Base-by-base conservation (phyloP, 2,888 invertebrate species). In the Pristionchus japonicus region DNA sequence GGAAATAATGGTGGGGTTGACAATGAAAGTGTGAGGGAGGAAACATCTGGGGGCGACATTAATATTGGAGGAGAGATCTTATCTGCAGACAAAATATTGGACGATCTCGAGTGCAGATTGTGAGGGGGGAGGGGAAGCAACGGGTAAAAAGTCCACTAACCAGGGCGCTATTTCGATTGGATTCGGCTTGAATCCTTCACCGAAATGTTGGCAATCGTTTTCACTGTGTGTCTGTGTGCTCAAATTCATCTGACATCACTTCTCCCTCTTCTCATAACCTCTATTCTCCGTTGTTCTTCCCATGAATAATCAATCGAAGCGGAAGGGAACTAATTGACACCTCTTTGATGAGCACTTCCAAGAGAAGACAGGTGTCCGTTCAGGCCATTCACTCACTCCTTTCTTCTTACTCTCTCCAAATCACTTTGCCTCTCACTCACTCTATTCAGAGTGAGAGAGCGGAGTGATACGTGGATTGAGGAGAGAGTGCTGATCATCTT, bases 321-420 rank as follows among this genome's bases (percentile, higher is more conserved):
- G 52, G 82, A 83, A 83, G 82, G 52, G 52, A 83, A 83, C 82
- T 52, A 52, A 83, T 83, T 83, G 31, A 83, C 82, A 83, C 82
- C 82, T 83, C n/a, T 49, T 31, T 83, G 52, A 83, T 52, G 82
- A 83, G 82, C 43, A 7, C 34, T 52, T 52, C 43, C 80, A n/a
- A 27, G 2, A 43, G 77, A 43, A 31, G 34, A 67, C 67, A 67
- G 67, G 67, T 67, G 67, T 67, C 67, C 34, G 67, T 34, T 67
- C 67, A 67, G 15, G 2, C 67, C 67, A 34, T 67, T 34, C 31
- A 64, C 15, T 34, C 34, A 23, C 57, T n/a, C n/a, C 4, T n/a
- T 70, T 23, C 9, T 2, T 70, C 37, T 17, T 0, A 17, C 37
- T 70, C 70, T 70, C 70, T 67, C 67, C 4, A 15, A 27, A 34